These are phyloP conservation scores for Rhea pennata DNA, from an alignment of 2,113 vertebrate species.

Conservation along the genomic window DNA sequence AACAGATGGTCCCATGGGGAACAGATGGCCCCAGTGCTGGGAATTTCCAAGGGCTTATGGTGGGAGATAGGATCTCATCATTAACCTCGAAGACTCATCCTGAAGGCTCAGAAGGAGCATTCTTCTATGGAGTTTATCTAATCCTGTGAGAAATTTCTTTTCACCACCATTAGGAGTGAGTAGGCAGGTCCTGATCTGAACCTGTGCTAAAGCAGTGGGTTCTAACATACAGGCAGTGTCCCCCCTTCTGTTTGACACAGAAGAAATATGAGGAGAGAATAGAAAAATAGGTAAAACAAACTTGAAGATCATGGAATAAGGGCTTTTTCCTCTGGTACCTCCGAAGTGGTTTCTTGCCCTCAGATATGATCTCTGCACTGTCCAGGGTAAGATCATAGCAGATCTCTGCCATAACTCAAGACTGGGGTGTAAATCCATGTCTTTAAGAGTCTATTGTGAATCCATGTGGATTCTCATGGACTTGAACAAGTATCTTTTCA, in stretches of 20 bases:
- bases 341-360: background rate
- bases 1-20: conserved; percentile 51
- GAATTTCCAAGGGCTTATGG: conserved; percentile 37
- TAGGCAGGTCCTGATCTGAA: background rate
- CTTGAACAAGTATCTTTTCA: background rate
- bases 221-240: background rate
- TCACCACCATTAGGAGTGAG: background rate
- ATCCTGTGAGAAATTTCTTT: background rate
- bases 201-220: background rate
- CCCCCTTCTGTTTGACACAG: background rate
- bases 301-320: background rate
- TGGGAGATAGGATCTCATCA: background rate
- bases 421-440: background rate
- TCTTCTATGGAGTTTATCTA: background rate
- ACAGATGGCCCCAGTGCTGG: conserved; percentile 24
- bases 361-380: background rate
- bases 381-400: background rate
- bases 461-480: background rate
- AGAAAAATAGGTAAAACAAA: background rate
- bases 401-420: background rate
- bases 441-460: background rate
- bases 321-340: background rate
- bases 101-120: background rate
- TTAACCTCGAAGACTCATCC: background rate
- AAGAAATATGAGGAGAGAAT: background rate